Percentiles rank a stretch among this genome's conserved stretches.
phyloP scores from a whole-genome alignment of 2,797 vertebrate genomes.

The Molossus molossus region DNA sequence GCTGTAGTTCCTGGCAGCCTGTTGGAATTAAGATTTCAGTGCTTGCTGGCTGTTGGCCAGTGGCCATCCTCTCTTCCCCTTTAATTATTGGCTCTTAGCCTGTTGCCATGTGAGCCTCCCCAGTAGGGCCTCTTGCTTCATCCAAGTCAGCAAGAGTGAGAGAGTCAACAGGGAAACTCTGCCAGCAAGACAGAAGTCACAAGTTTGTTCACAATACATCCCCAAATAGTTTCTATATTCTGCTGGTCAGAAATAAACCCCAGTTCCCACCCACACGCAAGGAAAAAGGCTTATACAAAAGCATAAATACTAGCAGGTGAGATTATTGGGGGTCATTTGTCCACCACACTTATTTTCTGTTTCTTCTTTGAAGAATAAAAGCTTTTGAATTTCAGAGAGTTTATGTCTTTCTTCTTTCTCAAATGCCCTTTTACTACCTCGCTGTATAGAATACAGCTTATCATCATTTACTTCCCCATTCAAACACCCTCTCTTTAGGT shows the following conservation, averaged over 20 bases:
- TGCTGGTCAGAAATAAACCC: background rate
- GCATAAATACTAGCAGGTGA: fast-evolving
- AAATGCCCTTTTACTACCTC: background rate
- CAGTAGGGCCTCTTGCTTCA: background rate
- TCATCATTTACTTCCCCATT: background rate
- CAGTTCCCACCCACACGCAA: background rate
- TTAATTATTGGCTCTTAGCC: background rate
- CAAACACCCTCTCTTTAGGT: background rate
- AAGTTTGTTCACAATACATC: background rate
- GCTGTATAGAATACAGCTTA: background rate
- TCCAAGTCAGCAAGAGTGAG: background rate
- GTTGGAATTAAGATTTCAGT: background rate
- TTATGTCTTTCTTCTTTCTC: background rate
- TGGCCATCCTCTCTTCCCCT: background rate
- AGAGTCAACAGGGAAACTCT: background rate
- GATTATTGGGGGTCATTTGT: background rate
- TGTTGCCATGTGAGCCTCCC: background rate
- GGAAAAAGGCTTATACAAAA: background rate
- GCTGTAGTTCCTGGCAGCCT: background rate
- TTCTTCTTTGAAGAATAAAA: constrained; percentile 7
- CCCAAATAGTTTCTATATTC: background rate
- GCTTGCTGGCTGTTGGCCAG: background rate
- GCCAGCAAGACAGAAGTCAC: background rate
- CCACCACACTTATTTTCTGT: background rate
- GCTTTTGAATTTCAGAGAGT: background rate